Conservation (phyloP, 1,140 invertebrate genomes). For the Brachionus manjavacas region DNA sequence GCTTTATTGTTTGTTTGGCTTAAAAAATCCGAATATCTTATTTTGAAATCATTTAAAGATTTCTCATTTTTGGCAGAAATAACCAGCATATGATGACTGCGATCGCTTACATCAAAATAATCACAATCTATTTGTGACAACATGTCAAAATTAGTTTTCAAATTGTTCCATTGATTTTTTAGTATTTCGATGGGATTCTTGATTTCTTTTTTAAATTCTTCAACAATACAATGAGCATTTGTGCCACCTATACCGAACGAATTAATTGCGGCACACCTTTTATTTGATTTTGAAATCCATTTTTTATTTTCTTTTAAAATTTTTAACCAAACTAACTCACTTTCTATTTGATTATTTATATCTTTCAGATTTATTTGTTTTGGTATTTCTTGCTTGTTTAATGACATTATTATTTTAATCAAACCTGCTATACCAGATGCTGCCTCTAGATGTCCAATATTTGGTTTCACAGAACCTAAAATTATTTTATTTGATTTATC, state of each 20-base stretch:
- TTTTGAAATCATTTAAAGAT: neutral
- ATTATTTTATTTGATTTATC: neutral
- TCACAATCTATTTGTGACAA: neutral
- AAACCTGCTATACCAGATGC: slow-evolving; percentile 2
- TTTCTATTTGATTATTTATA: neutral
- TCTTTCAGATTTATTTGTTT: neutral
- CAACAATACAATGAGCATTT: neutral
- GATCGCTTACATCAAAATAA: neutral
- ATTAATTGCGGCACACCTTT: neutral
- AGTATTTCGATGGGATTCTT: neutral
- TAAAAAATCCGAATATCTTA: neutral
- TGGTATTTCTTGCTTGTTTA: neutral
- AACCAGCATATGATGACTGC: neutral
- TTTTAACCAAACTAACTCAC: neutral
- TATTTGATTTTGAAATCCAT: neutral
- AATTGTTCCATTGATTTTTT: neutral
- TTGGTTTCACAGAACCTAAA: slow-evolving; percentile 27
- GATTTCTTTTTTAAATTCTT: neutral
- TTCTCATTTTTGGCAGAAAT: neutral
- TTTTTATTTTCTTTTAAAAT: neutral
- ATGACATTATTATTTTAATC: neutral
- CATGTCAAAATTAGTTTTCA: neutral
- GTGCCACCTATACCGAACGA: slow-evolving; percentile 8
- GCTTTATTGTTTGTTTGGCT: neutral
- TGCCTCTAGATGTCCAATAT: slow-evolving; percentile 13